Conservation (phyloP, 2,888 invertebrate species). For the Ennomos erosarius region DNA sequence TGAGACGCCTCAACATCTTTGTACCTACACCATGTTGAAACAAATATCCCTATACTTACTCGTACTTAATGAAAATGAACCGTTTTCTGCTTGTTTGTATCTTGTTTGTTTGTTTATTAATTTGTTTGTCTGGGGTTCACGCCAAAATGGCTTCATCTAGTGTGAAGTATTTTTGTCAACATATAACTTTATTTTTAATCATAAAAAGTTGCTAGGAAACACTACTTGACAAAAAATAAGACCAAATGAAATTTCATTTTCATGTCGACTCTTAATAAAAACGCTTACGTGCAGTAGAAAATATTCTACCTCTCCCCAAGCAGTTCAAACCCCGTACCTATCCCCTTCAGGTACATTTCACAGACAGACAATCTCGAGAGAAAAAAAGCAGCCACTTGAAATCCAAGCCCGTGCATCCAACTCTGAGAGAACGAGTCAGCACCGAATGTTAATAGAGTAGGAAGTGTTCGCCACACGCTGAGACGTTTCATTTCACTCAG, state of each 20-base stretch:
- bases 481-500: constrained; percentile 75
- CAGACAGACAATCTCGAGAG: constrained; percentile 30
- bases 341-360: constrained; percentile 33
- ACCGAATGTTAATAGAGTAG: constrained; percentile 41
- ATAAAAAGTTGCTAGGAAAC: neutral
- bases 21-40: constrained; percentile 17
- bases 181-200: neutral
- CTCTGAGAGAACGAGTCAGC: constrained; percentile 54
- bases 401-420: constrained; percentile 45
- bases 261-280: constrained; percentile 23
- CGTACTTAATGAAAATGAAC: no score
- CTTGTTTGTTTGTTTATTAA: no score
- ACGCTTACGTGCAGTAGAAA: constrained; percentile 20
- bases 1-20: constrained; percentile 37
- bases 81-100: no score
- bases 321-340: constrained; percentile 15
- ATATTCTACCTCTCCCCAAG: constrained; percentile 17
- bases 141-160: no score
- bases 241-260: constrained; percentile 10
- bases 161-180: no score
- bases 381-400: constrained; percentile 40
- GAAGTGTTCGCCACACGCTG: constrained; percentile 54
- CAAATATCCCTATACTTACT: no score
- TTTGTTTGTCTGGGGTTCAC: no score
- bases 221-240: neutral